phyloP scores from a whole-genome alignment of 1,140 invertebrate species.

The Penaeus indicus region DNA sequence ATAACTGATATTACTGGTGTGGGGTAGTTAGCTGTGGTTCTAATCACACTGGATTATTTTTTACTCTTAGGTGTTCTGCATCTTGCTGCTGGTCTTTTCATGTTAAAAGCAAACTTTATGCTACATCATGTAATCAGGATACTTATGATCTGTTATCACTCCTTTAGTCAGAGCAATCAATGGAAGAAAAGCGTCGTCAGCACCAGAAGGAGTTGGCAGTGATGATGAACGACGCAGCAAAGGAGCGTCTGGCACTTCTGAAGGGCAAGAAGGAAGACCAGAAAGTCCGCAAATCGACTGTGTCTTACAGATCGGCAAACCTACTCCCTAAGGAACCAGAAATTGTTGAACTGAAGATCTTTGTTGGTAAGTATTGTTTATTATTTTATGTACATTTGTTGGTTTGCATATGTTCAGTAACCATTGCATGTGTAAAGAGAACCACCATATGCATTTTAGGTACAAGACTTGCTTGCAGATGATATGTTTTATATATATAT shows the following conservation, averaged over 20 bases:
- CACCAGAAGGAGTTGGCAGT: slow-evolving; percentile 96
- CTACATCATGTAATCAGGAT: too few relatives aligned
- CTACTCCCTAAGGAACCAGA: slow-evolving; percentile 95
- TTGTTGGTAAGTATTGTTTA: slow-evolving; percentile 81
- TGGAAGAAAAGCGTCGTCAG: slow-evolving; percentile 96
- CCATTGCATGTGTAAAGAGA: too few relatives aligned
- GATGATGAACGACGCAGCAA: slow-evolving; percentile 92
- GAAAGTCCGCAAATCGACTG: slow-evolving; percentile 91
- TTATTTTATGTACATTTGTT: not conserved
- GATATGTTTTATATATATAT: too few relatives aligned
- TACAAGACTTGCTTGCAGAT: too few relatives aligned
- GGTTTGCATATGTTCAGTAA: not conserved
- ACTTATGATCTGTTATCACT: slow-evolving; percentile 24
- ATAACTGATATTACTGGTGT: too few relatives aligned
- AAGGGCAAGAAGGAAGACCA: slow-evolving; percentile 88
- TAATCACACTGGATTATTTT: too few relatives aligned
- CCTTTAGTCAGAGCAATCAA: slow-evolving; percentile 86
- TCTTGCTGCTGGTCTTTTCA: too few relatives aligned
- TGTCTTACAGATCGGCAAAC: slow-evolving; percentile 93
- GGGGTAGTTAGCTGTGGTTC: too few relatives aligned
- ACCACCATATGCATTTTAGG: too few relatives aligned
- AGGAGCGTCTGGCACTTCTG: slow-evolving; percentile 89
- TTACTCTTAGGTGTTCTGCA: too few relatives aligned
- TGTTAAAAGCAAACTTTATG: too few relatives aligned
- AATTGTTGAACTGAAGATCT: slow-evolving; percentile 94